Percentiles rank a stretch among this genome's conserved stretches.
These are phyloP conservation scores for Dendrocincla fuliginosa DNA, from an alignment of 2,797 vertebrate genomes.

Conservation along the genomic window DNA sequence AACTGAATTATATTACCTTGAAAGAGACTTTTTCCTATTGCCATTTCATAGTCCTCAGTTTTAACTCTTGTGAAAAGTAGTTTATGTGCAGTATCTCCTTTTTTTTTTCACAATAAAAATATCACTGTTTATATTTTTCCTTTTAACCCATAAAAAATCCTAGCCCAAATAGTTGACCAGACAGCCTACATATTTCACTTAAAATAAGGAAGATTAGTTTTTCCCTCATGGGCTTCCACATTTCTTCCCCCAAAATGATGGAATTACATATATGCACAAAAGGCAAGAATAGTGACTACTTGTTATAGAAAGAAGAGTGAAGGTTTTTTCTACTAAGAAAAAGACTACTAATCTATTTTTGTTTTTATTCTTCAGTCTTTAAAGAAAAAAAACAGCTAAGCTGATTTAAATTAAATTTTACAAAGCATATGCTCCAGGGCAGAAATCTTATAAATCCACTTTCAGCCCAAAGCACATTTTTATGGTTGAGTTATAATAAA, in stretches of 20 bases:
- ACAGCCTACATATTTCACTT: not conserved
- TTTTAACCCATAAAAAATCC: not conserved
- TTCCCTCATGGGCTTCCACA: not conserved
- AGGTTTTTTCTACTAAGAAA: not conserved
- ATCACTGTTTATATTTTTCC: not conserved
- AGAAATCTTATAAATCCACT: constrained; percentile 59
- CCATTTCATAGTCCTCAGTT: not conserved
- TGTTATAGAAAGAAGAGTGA: not conserved
- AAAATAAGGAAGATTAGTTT: not conserved
- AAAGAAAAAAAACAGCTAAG: constrained; percentile 22
- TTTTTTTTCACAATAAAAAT: not conserved
- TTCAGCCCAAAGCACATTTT: constrained; percentile 64
- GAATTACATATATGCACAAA: not conserved
- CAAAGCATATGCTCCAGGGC: constrained; percentile 45
- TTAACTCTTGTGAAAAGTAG: not conserved
- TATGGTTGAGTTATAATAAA: constrained; percentile 49
- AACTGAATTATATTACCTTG: not conserved
- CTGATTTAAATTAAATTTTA: constrained; percentile 74
- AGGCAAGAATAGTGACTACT: not conserved
- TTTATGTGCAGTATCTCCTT: not conserved
- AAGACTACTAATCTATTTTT: constrained; percentile 10
- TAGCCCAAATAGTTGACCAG: not conserved
- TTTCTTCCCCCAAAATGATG: not conserved
- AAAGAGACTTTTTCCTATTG: not conserved
- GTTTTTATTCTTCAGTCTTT: constrained; percentile 18